Evolutionary conservation across 2,888 invertebrate genomes (phyloP), one percentile per base, ranked within the genome.

Genomic region (Litoditis marina): DNA sequence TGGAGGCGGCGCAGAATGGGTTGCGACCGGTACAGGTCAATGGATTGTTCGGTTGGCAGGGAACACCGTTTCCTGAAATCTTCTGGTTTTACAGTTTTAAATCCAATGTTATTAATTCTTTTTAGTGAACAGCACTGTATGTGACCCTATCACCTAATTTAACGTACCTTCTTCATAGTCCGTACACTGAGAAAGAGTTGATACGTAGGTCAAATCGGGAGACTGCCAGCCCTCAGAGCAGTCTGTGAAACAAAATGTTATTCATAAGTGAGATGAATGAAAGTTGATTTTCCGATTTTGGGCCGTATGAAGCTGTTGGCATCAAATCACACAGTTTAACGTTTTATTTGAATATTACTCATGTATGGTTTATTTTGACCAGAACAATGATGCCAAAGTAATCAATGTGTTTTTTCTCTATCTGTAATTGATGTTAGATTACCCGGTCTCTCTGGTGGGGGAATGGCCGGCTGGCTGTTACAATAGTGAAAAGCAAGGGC

Each of bases 1-100:
- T 68, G 11, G 63, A 58, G 4, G 70, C 64, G 2, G 77, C 69
- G 49, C 77, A 77, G 36, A 76, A 73, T 1, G 77, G 76, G 44
- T 77, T 77, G 32, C 77, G 63, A 2, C 77, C 77, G n/a, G 77
- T 77, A 56, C 77, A 77, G 1, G 73, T 69, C 44, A 63, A 67
- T 13, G 74, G 70, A 28, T 73, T 71, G 27, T 73, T 69, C 0
- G 75, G 75, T 6, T 57, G 49, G 53, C 77, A 77, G 1, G 68
- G 58, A 5, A 77, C 68, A 1, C 77, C 77, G 22, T 50, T 62
- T 3, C 69, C 73, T 71, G 22, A 44, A 53, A 32, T 30, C 28
- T 31, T 36, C 8, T 46, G 7, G 19, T 13, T 46, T 13, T 7
- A 19, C n/a, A 11, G 19, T 46, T 16, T 19, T 46, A 19, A 46